phyloP scores from a whole-genome alignment of 2,888 invertebrate genomes.

The Cataglyphis cursor region DNA sequence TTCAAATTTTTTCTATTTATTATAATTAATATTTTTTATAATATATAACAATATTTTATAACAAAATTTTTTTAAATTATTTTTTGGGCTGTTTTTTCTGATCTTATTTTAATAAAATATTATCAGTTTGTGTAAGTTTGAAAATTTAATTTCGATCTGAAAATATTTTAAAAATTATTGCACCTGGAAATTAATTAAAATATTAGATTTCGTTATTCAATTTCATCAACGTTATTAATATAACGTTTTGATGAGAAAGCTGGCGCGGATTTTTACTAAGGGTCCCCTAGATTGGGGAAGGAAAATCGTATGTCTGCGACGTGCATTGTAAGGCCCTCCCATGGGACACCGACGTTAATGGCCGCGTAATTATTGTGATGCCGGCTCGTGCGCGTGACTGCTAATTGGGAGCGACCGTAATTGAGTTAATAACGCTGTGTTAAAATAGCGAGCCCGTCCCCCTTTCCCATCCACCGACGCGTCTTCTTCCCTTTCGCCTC shows the following conservation, averaged over 20 bases:
- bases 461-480: slow-evolving; percentile 7
- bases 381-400: slow-evolving; percentile 69
- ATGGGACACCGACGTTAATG: slow-evolving; percentile 64
- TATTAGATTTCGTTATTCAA: neutral
- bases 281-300: neutral
- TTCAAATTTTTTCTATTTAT: neutral
- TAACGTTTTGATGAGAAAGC: neutral
- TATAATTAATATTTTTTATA: neutral
- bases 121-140: neutral
- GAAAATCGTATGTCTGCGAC: slow-evolving; percentile 45
- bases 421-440: slow-evolving; percentile 73
- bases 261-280: neutral
- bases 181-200: neutral
- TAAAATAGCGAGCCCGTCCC: slow-evolving; percentile 60
- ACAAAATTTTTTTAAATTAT: neutral
- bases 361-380: slow-evolving; percentile 69
- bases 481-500: slow-evolving; percentile 3
- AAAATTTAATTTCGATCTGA: neutral
- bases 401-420: slow-evolving; percentile 74
- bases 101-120: neutral
- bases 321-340: slow-evolving; percentile 33
- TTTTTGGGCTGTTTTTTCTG: neutral
- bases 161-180: neutral
- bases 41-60: neutral
- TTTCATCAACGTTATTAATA: neutral